phyloP scores from a whole-genome alignment of 2,113 vertebrate species.

The Coracopsis vasa region DNA sequence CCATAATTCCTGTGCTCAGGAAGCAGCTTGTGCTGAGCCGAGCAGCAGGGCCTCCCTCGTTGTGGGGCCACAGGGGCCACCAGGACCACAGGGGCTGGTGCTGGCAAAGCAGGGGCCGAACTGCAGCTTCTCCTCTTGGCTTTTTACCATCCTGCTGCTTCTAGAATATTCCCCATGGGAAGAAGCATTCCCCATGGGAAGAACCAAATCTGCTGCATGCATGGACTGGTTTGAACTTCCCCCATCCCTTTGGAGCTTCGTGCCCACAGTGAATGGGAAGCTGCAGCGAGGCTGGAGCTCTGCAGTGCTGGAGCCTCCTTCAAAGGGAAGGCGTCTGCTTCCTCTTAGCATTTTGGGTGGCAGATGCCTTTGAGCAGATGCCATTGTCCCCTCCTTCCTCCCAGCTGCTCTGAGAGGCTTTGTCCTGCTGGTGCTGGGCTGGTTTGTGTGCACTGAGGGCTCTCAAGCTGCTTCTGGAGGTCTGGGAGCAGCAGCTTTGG shows the following conservation, averaged over 20 bases:
- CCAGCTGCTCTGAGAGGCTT: constrained; percentile 30
- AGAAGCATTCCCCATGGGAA: not conserved
- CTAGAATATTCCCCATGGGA: not conserved
- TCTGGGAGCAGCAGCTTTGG: constrained; percentile 7
- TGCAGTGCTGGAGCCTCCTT: not conserved
- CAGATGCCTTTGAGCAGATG: constrained; percentile 12
- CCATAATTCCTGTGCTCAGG: not conserved
- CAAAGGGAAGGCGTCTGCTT: constrained; percentile 31
- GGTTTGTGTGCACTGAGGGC: constrained; percentile 22
- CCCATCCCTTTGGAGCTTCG: not conserved
- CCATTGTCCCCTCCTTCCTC: constrained; percentile 46
- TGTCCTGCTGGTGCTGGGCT: constrained; percentile 32
- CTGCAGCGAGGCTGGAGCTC: not conserved
- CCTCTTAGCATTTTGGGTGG: constrained; percentile 42
- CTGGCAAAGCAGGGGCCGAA: not conserved
- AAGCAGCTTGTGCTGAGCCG: not conserved
- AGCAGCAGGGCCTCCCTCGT: too few species aligned
- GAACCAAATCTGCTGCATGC: not conserved
- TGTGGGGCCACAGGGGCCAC: not conserved
- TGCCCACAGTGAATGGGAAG: not conserved
- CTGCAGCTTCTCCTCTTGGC: not conserved
- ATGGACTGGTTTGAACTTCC: not conserved
- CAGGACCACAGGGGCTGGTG: not conserved
- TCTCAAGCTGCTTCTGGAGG: constrained; percentile 1
- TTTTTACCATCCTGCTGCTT: not conserved